These are phyloP conservation scores for Pachyseris speciosa DNA, from an alignment of 64 coral and sea anemone species.

Conservation along the genomic window DNA sequence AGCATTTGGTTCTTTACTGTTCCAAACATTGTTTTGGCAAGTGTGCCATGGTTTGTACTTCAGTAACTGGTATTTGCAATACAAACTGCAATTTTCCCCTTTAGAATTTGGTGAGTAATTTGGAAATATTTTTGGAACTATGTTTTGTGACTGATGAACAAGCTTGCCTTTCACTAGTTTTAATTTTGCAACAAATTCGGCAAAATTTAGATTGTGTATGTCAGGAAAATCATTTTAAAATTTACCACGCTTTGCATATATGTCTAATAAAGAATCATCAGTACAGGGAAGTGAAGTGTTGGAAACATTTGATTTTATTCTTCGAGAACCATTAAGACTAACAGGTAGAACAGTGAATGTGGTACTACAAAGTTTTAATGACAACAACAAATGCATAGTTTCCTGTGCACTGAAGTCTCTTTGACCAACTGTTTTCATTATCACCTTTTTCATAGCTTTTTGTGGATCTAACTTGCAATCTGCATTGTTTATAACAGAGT, in stretches of 20 bases:
- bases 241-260: conserved; percentile 51
- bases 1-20: too few species aligned
- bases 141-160: not conserved
- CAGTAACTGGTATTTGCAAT: not conserved
- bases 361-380: conserved; percentile 31
- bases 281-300: not conserved
- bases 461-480: too few species aligned
- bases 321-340: conserved; percentile 49
- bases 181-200: conserved; percentile 19
- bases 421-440: conserved; percentile 22
- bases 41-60: conserved; percentile 26
- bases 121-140: not conserved
- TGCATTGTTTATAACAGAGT: conserved; percentile 50
- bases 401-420: conserved; percentile 16
- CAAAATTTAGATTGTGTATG: too few species aligned
- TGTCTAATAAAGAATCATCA: conserved; percentile 46
- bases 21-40: conserved; percentile 10
- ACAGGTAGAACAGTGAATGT: conserved; percentile 31
- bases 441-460: conserved; percentile 21
- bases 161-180: conserved; percentile 18
- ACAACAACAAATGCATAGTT: conserved; percentile 13
- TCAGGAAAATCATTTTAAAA: conserved; percentile 5
- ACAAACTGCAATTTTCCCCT: not conserved
- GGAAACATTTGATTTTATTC: not conserved
- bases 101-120: not conserved